Base-by-base conservation (phyloP, 2,888 invertebrate genomes). In the Plusia festucae region DNA sequence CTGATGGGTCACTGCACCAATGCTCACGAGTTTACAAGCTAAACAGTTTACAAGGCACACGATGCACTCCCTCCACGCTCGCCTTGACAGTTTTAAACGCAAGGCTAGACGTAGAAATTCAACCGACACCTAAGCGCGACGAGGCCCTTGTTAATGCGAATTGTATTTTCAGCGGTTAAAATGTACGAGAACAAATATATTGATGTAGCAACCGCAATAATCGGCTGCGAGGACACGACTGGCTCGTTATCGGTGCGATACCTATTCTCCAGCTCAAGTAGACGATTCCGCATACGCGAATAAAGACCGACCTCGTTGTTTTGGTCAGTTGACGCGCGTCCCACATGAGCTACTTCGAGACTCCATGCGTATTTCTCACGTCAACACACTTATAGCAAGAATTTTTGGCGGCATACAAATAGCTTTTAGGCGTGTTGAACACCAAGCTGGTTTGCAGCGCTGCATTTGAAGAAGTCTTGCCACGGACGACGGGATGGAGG, bases 151-250 rank as follows among this genome's bases (percentile, higher is more conserved):
- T 78, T 81, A 81, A 78, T 79, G 79, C 78, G 75, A 82, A 80
- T 82, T 75, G 68, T 83, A 83, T 79, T 77, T 79, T 74, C 80
- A 83, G 75, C 73, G 75, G 77, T 78, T 80, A 79, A 82, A 79
- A 76, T 79, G 69, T 76, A 70, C 79, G 83, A 88, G 82, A 87
- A 85, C 86, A 86, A 85, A 85, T 84, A 86, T 81, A 86, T 83
- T 83, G 76, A 82, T 83, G 85, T 87, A 88, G 87, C 93, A 91
- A 93, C 94, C 94, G 93, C 90, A 91, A 94, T 94, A 92, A 93
- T 90, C 94, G 93, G 84, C 88, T 85, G 93, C 92, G 91, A 89
- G 91, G 89, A 91, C 90, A 87, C 91, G 92, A 94, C 94, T 94
- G 94, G 89, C 91, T 87, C 86, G 90, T 93, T 94, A 94, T 94